phyloP scores from a whole-genome alignment of 2,113 vertebrate species.

The Ammodytes dubius region DNA sequence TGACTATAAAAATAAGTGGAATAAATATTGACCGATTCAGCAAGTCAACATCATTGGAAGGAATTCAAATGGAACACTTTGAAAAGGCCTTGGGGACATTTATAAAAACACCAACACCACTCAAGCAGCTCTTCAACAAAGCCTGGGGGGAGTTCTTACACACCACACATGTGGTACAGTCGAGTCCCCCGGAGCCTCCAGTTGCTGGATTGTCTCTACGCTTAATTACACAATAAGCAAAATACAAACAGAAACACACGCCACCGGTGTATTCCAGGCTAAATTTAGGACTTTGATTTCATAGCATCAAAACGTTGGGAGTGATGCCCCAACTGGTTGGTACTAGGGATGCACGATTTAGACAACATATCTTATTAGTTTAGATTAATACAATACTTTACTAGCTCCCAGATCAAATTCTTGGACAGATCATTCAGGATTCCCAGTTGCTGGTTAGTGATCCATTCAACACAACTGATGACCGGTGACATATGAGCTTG shows the following conservation, averaged over 20 bases:
- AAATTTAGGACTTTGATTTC: no score
- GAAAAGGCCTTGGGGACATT: constrained; percentile 48
- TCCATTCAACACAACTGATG: background rate
- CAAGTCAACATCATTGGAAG: constrained; percentile 30
- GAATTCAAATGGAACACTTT: constrained; percentile 33
- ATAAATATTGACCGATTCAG: constrained; percentile 13
- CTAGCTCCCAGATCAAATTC: background rate
- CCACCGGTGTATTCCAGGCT: constrained; percentile 1
- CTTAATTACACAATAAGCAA: constrained; percentile 44
- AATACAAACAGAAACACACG: background rate
- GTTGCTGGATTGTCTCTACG: constrained; percentile 32
- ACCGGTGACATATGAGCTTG: constrained; percentile 38
- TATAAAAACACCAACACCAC: constrained; percentile 53
- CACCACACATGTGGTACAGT: constrained; percentile 2
- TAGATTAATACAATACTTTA: background rate
- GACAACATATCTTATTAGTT: background rate
- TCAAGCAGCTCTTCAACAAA: constrained; percentile 53
- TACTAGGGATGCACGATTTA: background rate
- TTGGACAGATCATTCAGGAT: background rate
- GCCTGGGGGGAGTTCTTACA: constrained; percentile 56
- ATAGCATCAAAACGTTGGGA: background rate
- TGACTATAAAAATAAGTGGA: background rate
- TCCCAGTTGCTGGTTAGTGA: background rate
- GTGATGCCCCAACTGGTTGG: background rate
- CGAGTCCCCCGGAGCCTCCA: constrained; percentile 30